Percentiles rank a stretch among this genome's conserved stretches.
Conservation (phyloP, 2,113 vertebrate species). For the Eurypyga helias region DNA sequence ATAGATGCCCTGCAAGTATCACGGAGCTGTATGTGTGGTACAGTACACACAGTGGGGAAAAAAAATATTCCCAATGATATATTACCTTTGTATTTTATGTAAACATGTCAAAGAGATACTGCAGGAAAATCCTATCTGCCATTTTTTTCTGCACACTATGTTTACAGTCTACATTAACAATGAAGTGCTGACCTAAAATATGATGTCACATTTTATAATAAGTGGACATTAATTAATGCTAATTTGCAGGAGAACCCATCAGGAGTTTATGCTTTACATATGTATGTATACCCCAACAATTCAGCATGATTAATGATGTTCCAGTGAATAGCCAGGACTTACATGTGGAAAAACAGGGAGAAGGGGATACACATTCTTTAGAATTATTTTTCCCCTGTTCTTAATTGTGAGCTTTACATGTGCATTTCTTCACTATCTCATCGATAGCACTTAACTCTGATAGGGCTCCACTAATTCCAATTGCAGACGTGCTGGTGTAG, state of each 20-base stretch:
- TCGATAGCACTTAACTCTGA: background rate
- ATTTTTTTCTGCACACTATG: background rate
- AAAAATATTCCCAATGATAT: background rate
- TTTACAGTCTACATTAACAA: background rate
- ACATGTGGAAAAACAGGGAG: background rate
- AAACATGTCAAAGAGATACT: constrained; percentile 25
- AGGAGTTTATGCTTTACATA: constrained; percentile 45
- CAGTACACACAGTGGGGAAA: background rate
- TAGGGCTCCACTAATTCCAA: background rate
- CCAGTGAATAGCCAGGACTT: constrained; percentile 15
- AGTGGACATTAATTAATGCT: constrained; percentile 48
- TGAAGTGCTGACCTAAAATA: constrained; percentile 52
- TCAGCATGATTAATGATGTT: constrained; percentile 38
- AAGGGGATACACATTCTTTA: background rate
- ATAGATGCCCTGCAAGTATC: background rate
- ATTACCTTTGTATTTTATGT: constrained; percentile 3
- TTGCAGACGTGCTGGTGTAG: background rate
- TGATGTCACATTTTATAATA: constrained; percentile 35
- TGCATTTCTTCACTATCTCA: background rate
- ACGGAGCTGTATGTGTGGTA: background rate
- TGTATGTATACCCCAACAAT: constrained; percentile 2
- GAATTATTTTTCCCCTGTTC: background rate
- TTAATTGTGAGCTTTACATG: background rate
- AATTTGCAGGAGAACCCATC: constrained; percentile 14
- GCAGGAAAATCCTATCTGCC: background rate